Percentiles rank a stretch among this genome's conserved stretches.
Evolutionary conservation across 2,113 vertebrate species (phyloP).

Genomic region (Emydocephalus ijimae): DNA sequence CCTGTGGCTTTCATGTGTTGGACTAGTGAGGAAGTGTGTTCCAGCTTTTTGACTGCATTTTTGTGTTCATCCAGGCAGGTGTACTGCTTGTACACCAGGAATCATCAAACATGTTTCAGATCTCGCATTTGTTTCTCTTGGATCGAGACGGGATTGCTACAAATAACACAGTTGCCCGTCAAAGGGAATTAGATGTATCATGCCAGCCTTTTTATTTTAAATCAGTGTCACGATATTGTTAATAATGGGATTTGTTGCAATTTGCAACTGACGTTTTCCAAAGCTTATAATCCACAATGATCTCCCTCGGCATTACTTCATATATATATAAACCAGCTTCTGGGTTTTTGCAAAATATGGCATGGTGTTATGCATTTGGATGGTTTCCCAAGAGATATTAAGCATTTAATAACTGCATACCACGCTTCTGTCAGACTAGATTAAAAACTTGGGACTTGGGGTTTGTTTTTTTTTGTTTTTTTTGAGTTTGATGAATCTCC

Average conservation of each 20-base stretch:
- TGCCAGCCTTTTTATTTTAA: constrained; percentile 1
- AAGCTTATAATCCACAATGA: constrained; percentile 28
- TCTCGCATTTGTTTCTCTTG: neutral
- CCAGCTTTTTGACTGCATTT: too few species aligned
- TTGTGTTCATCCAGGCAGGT: too few species aligned
- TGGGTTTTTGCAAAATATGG: constrained; percentile 7
- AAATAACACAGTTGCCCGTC: neutral
- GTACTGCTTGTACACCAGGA: neutral
- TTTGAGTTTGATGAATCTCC: constrained; percentile 25
- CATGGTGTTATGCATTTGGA: constrained; percentile 12
- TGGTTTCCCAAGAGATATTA: constrained; percentile 25
- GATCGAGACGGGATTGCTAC: neutral
- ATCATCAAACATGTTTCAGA: neutral
- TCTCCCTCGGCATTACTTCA: constrained; percentile 1
- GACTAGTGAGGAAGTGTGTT: too few species aligned
- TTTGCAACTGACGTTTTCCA: constrained; percentile 26
- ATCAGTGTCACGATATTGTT: constrained; percentile 26
- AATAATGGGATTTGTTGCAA: constrained; percentile 29
- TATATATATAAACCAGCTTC: neutral
- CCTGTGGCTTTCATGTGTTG: too few species aligned
- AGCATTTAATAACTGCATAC: constrained; percentile 19
- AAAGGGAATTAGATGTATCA: constrained; percentile 18
- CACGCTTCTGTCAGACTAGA: constrained; percentile 14
- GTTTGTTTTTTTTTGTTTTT: neutral
- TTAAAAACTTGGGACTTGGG: constrained; percentile 21